Conservation (phyloP, 2,888 invertebrate genomes). For the Hoplodrina ambigua region DNA sequence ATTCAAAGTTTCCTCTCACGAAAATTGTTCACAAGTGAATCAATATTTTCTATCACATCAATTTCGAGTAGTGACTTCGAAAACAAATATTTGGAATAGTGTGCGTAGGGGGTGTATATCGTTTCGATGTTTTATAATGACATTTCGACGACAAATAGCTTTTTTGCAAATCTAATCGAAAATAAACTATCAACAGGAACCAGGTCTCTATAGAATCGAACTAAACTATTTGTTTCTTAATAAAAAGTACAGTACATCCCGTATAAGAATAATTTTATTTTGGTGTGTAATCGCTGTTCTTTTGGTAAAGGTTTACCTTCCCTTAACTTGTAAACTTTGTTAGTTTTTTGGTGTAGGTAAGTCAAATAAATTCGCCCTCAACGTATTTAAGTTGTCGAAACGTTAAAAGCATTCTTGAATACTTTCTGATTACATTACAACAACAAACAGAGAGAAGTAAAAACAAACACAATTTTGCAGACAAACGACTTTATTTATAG, state of each 20-base stretch:
- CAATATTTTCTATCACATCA: conserved; percentile 61
- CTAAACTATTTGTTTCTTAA: not conserved
- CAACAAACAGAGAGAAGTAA: conserved; percentile 31
- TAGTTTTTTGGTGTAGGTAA: conserved; percentile 2
- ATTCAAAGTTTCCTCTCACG: conserved; percentile 58
- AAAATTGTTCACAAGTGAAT: conserved; percentile 60
- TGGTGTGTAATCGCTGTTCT: not conserved
- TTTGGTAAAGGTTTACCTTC: not conserved
- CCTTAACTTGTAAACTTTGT: not conserved
- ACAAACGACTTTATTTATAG: conserved; percentile 24
- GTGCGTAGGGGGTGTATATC: not conserved
- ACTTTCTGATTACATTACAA: conserved; percentile 37
- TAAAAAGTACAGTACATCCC: not conserved
- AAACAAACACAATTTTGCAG: conserved; percentile 30
- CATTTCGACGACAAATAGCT: not conserved
- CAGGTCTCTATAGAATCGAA: not conserved
- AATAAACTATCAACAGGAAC: too few species aligned
- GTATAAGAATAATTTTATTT: not conserved
- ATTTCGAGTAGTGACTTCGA: conserved; percentile 43
- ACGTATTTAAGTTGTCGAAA: conserved; percentile 30
- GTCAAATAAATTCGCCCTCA: conserved; percentile 2
- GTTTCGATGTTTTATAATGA: conserved; percentile 9
- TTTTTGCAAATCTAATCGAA: not conserved
- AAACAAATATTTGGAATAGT: conserved; percentile 38
- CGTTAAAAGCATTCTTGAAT: conserved; percentile 41